Conservation (phyloP, 2,113 vertebrate genomes). For the Microtus richardsoni region DNA sequence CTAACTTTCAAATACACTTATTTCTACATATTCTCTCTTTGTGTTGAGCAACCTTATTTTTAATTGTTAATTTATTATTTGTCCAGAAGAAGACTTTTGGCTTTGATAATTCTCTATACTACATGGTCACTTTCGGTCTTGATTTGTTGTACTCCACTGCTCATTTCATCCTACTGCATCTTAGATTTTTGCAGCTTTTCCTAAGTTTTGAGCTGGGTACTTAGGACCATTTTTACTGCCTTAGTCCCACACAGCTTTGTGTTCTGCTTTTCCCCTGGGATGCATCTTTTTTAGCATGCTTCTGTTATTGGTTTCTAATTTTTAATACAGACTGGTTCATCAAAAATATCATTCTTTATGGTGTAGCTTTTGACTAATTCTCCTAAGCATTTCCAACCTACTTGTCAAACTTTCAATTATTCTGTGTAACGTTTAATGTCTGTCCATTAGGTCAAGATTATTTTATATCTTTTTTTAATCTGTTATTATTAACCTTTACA, state of each 20-base stretch:
- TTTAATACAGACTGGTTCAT: not conserved
- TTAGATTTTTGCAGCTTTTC: not conserved
- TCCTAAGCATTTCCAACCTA: not conserved
- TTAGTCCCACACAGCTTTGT: not conserved
- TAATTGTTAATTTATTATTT: constrained; percentile 17
- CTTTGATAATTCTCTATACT: not conserved
- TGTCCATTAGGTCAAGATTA: not conserved
- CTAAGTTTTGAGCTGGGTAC: not conserved
- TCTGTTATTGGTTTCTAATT: not conserved
- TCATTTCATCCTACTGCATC: not conserved
- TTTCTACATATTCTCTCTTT: not conserved
- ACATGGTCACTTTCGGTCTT: not conserved
- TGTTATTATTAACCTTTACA: not conserved
- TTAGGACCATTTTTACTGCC: not conserved
- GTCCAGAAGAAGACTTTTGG: not conserved
- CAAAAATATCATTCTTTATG: not conserved
- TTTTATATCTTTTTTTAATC: not conserved
- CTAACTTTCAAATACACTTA: not conserved
- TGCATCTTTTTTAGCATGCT: not conserved
- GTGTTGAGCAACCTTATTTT: not conserved
- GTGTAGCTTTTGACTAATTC: not conserved
- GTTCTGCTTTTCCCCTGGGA: not conserved
- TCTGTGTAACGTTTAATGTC: not conserved
- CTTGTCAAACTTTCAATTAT: not conserved
- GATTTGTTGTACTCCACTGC: not conserved